Base-by-base conservation (phyloP, 2,113 vertebrate species). In the Benthochromis sp. region DNA sequence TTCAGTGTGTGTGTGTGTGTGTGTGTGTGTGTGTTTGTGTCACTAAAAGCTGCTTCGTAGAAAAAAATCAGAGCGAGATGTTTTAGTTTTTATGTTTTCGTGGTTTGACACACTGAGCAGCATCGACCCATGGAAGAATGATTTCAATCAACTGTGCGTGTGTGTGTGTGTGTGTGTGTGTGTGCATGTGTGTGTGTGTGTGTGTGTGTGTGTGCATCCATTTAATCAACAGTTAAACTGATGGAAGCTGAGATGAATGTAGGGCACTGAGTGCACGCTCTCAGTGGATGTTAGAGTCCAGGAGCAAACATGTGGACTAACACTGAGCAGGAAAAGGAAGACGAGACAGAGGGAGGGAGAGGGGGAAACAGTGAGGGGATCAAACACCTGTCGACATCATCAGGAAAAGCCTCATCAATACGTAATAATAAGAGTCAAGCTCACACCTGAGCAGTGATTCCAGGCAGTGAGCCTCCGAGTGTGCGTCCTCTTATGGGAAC, bases 261-360 rank as follows among this genome's bases (percentile, higher is more conserved):
- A 45, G 69, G 63, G 14, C 63, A 69, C 38, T 3, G 29, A 34
- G 27, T 31, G 38, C 0, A 13, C 0, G 1, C n/a, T 6, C 13
- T 45, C 21, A 16, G n/a, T 34, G 4, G 31, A 63, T 34, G 59
- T 63, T 59, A 17, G 24, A 59, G 27, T 4, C 55, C 57, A 19
- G 29, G 59, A 61, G 29, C 59, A 61, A 61, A 61, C 59, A 34
- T 10, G 59, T 34, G 31, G 59, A 63, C 29, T 0, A 34, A 34
- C 29, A 34, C 59, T 7, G 59, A 63, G 59, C 59, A 63, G 29
- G 29, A 63, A 36, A 2, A 36, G 61, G 10, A 66, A n/a, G 61
- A 63, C 6, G 7, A 69, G 63, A 40, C 19, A 5, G 63, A 2
- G 63, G 63, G 19, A 66, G 61, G 61, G 19, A 40, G 63, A 13